Conservation (phyloP, 2,113 vertebrate genomes). For the Oryzias celebensis region DNA sequence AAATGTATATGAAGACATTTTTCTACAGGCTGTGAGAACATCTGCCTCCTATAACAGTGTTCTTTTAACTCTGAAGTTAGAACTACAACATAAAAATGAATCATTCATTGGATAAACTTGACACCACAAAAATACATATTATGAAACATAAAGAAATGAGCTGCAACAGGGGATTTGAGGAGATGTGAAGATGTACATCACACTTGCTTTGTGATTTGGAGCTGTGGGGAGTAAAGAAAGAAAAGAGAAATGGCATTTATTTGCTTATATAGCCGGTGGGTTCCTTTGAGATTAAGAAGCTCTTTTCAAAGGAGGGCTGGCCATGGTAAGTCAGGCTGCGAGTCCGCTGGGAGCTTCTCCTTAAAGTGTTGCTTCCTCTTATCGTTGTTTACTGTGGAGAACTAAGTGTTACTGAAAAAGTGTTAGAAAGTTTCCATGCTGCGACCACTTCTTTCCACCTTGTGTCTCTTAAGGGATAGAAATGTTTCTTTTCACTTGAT, state of each 20-base stretch:
- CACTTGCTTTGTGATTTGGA: conserved; percentile 19
- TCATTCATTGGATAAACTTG: too few relatives aligned
- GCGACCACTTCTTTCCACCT: conserved; percentile 16
- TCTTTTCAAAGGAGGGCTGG: conserved; percentile 35
- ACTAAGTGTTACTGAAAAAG: conserved; percentile 14
- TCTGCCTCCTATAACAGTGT: too few relatives aligned
- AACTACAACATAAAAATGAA: too few relatives aligned
- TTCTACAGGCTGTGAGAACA: too few relatives aligned
- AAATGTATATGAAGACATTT: too few relatives aligned
- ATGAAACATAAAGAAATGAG: neutral
- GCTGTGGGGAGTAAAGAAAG: neutral
- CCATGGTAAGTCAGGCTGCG: conserved; percentile 26
- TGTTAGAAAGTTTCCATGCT: conserved; percentile 15
- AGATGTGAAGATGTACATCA: conserved; percentile 8
- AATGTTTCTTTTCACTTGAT: conserved; percentile 3
- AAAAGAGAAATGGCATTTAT: conserved; percentile 41
- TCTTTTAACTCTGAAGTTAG: too few relatives aligned
- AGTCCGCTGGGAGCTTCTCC: conserved; percentile 29
- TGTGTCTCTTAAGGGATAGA: conserved; percentile 3
- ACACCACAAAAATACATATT: neutral
- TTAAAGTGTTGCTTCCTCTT: conserved; percentile 28
- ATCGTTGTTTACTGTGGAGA: conserved; percentile 37
- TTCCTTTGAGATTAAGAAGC: conserved; percentile 30
- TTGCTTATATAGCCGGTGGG: conserved; percentile 36
- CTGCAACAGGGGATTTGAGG: neutral